phyloP scores from a whole-genome alignment of 1,140 invertebrate species.

The Aphidius ervi region DNA sequence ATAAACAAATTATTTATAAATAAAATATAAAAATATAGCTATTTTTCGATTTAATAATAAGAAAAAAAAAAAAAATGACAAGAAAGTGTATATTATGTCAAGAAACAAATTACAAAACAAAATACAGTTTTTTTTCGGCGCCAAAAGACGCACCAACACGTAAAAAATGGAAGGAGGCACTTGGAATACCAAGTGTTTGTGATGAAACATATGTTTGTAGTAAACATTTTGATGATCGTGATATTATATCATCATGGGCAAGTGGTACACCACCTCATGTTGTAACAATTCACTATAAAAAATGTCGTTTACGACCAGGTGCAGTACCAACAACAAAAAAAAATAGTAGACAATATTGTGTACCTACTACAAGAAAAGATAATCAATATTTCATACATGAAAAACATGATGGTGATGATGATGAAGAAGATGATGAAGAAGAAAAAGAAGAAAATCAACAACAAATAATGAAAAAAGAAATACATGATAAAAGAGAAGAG shows the following conservation, averaged over 20 bases:
- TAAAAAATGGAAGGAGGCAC: constrained; percentile 44
- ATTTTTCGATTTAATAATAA: too few relatives aligned
- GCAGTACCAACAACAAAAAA: constrained; percentile 36
- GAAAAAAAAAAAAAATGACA: constrained; percentile 33
- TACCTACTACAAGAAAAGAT: too few relatives aligned
- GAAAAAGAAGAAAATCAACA: too few relatives aligned
- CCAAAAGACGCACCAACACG: constrained; percentile 44
- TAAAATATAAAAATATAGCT: too few relatives aligned
- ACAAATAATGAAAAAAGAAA: too few relatives aligned
- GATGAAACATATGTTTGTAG: constrained; percentile 48
- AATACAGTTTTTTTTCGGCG: constrained; percentile 47
- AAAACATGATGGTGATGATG: too few relatives aligned
- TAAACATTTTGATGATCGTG: constrained; percentile 43
- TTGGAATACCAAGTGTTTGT: constrained; percentile 42
- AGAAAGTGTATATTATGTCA: constrained; percentile 47
- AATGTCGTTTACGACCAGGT: constrained; percentile 43
- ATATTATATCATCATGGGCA: constrained; percentile 48
- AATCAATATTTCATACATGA: too few relatives aligned
- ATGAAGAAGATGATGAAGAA: too few relatives aligned
- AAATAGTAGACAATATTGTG: too few relatives aligned
- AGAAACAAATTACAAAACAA: constrained; percentile 46
- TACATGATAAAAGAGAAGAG: too few relatives aligned
- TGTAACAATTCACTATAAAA: constrained; percentile 48
- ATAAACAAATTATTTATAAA: too few relatives aligned
- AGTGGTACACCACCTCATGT: constrained; percentile 48